Percentiles rank a stretch among this genome's conserved stretches.
Conservation (phyloP, 2,113 vertebrate genomes). For the Leptobrachium leishanense region DNA sequence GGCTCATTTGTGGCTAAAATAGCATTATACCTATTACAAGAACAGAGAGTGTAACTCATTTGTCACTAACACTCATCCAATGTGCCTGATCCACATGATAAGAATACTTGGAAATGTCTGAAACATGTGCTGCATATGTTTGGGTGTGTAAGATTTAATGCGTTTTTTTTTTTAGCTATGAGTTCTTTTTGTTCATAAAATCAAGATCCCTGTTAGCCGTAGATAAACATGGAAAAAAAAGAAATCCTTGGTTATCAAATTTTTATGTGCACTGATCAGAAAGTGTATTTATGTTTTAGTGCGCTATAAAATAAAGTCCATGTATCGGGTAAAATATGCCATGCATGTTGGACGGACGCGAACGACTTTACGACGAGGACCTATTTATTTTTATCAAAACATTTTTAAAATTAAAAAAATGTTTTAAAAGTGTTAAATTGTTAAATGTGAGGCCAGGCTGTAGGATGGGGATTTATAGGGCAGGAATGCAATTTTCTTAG, state of each 20-base stretch:
- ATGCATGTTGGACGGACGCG: no score
- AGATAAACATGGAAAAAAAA: background rate
- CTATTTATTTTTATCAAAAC: no score
- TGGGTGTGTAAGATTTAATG: constrained; percentile 26
- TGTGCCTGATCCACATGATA: constrained; percentile 52
- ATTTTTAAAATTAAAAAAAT: no score
- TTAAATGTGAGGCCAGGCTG: no score
- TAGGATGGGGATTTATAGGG: no score
- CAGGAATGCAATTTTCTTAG: no score
- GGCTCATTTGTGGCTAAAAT: constrained; percentile 57
- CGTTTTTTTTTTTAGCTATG: constrained; percentile 15
- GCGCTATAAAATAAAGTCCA: no score
- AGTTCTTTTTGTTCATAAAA: constrained; percentile 37
- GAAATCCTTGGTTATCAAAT: background rate
- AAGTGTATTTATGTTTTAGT: background rate
- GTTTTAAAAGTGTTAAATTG: no score
- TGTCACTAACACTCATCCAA: constrained; percentile 52
- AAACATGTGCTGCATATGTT: constrained; percentile 39
- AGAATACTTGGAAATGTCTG: constrained; percentile 46
- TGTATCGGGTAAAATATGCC: no score
- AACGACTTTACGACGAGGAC: no score
- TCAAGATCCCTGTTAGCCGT: background rate
- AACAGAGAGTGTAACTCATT: constrained; percentile 59
- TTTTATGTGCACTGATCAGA: background rate
- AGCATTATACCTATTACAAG: constrained; percentile 55